These are phyloP conservation scores for Drosophila malerkotliana DNA, from an alignment of 1,140 invertebrate species.

Conservation along the genomic window DNA sequence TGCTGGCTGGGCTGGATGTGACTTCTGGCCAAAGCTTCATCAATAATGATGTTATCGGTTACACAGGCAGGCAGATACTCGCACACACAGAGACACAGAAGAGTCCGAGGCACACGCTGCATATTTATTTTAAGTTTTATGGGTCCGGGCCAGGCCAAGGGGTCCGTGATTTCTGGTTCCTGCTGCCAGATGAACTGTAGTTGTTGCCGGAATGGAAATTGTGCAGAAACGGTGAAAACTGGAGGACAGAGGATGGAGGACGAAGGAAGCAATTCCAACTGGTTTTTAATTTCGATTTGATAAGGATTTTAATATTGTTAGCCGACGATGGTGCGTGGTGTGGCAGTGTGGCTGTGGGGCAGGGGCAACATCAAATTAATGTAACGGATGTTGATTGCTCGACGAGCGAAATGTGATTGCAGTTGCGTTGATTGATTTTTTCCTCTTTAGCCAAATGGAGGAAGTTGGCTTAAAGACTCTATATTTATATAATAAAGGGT, in stretches of 20 bases:
- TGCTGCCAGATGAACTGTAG: slow-evolving; percentile 27
- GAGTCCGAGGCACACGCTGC: slow-evolving; percentile 57
- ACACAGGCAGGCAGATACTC: slow-evolving; percentile 47
- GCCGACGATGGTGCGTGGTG: slow-evolving; percentile 25
- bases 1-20: slow-evolving; percentile 16
- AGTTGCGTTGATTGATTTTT: slow-evolving; percentile 57
- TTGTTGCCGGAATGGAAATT: slow-evolving; percentile 15
- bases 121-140: slow-evolving; percentile 83
- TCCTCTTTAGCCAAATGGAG: not conserved
- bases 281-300: slow-evolving; percentile 81
- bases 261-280: slow-evolving; percentile 69
- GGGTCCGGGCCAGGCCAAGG: slow-evolving; percentile 50
- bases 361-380: slow-evolving; percentile 72
- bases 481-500: not conserved
- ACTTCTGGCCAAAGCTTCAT: slow-evolving; percentile 70
- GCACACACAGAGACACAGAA: slow-evolving; percentile 36
- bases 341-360: not conserved
- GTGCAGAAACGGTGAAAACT: not conserved
- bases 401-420: slow-evolving; percentile 57
- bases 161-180: slow-evolving; percentile 13
- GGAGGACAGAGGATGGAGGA: not conserved
- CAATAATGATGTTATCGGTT: slow-evolving; percentile 82
- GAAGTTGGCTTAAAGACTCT: not conserved
- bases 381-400: slow-evolving; percentile 73
- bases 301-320: slow-evolving; percentile 80